phyloP scores from a whole-genome alignment of 2,113 vertebrate genomes.

The Varanus salvator region DNA sequence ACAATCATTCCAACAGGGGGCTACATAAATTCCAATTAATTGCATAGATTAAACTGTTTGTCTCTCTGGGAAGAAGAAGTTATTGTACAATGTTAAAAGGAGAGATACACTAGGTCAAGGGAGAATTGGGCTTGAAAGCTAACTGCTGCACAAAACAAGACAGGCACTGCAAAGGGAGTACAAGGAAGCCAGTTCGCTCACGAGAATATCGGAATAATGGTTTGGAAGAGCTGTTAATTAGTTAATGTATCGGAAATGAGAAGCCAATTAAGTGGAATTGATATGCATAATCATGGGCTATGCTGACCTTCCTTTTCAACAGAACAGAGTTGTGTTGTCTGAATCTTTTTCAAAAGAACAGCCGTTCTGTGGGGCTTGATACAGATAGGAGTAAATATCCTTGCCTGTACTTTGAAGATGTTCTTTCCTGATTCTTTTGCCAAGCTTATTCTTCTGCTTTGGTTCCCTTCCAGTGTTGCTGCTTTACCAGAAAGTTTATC shows the following conservation, averaged over 20 bases:
- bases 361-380: background rate
- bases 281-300: slow-evolving; percentile 47
- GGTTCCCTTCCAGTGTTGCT: slow-evolving; percentile 34
- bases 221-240: slow-evolving; percentile 68
- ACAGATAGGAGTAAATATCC: slow-evolving; percentile 6
- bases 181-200: slow-evolving; percentile 40
- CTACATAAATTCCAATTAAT: slow-evolving; percentile 49
- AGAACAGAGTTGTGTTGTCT: slow-evolving; percentile 24
- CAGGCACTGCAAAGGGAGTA: slow-evolving; percentile 14
- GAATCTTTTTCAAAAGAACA: slow-evolving; percentile 21
- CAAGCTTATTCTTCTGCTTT: background rate
- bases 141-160: slow-evolving; percentile 31
- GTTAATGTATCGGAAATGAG: slow-evolving; percentile 60
- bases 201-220: slow-evolving; percentile 36
- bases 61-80: slow-evolving; percentile 36
- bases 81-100: slow-evolving; percentile 56
- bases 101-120: slow-evolving; percentile 40
- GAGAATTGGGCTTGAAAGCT: slow-evolving; percentile 43
- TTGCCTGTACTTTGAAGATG: slow-evolving; percentile 25
- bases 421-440: background rate
- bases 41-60: slow-evolving; percentile 52
- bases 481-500: slow-evolving; percentile 16
- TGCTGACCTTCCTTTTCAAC: slow-evolving; percentile 46
- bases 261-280: slow-evolving; percentile 67
- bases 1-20: slow-evolving; percentile 49